Evolutionary conservation across 1,140 invertebrate genomes (phyloP).

Genomic region (Portunus trituberculatus): DNA sequence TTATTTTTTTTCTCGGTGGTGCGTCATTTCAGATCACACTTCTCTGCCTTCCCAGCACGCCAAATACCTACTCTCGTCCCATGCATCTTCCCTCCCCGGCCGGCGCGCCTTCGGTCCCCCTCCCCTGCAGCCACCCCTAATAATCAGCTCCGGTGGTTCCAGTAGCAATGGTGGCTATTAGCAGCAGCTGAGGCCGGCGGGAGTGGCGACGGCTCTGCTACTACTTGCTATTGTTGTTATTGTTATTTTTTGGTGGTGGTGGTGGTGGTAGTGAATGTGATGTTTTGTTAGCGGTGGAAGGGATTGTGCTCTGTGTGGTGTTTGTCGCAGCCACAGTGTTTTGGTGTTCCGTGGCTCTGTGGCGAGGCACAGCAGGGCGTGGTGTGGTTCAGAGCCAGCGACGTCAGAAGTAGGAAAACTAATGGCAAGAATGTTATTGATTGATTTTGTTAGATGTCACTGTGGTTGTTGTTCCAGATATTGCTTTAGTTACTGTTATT

Average conservation of each 20-base stretch:
- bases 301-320: no score
- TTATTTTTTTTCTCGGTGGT: background rate
- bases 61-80: background rate
- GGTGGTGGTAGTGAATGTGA: background rate
- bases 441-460: background rate
- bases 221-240: background rate
- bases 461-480: background rate
- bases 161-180: constrained; percentile 22
- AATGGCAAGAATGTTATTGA: no score
- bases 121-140: constrained; percentile 21
- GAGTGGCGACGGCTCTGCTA: background rate
- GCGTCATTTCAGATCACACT: background rate
- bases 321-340: no score
- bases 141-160: constrained; percentile 9
- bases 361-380: no score
- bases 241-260: no score
- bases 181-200: background rate
- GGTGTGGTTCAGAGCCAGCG: no score
- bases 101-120: background rate
- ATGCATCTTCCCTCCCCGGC: constrained; percentile 6
- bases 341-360: no score
- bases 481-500: background rate
- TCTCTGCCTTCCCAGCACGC: background rate
- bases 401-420: no score
- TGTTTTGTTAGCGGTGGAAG: background rate